A percentile compares a stretch with the other conserved stretches of the same genome.
Evolutionary conservation across 2,797 vertebrate genomes (phyloP).

Genomic region (Echiichthys vipera): DNA sequence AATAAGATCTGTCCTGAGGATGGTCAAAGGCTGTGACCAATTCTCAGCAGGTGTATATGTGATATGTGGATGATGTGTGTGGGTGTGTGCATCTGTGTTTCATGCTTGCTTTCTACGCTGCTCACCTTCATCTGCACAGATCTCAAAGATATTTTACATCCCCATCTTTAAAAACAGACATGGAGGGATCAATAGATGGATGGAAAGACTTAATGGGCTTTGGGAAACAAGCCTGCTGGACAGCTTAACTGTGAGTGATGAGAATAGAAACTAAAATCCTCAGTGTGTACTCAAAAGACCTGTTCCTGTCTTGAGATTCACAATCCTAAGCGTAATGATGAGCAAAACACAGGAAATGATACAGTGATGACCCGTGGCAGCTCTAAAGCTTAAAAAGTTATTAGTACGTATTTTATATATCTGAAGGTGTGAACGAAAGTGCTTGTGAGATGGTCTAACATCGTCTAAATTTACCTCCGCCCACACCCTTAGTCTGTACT

Average conservation of each 20-base stretch:
- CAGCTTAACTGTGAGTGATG: conserved; percentile 17
- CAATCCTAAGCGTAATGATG: not conserved
- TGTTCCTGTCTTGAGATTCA: not conserved
- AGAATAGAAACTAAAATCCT: conserved; percentile 13
- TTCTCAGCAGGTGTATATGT: conserved; percentile 70
- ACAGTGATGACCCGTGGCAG: not conserved
- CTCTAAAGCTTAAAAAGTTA: not conserved
- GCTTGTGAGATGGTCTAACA: not conserved
- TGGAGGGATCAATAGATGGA: conserved; percentile 7
- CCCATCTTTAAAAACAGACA: conserved; percentile 5
- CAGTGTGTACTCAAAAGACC: not conserved
- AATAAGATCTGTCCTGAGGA: conserved; percentile 31
- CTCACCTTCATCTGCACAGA: not conserved
- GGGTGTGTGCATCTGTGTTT: not conserved
- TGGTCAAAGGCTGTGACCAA: conserved; percentile 57
- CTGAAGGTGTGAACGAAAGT: not conserved
- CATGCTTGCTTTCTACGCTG: not conserved
- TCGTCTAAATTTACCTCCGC: not conserved
- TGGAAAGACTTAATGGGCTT: not conserved
- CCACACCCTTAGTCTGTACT: not conserved
- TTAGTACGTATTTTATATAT: conserved; percentile 1
- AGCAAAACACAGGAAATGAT: not conserved
- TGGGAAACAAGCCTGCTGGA: conserved; percentile 2
- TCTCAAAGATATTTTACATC: not conserved
- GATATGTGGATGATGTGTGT: conserved; percentile 36